Evolutionary conservation across 2,888 invertebrate genomes (phyloP), one percentile per base, ranked within the genome.

Genomic region (Oxycera nigricornis): DNA sequence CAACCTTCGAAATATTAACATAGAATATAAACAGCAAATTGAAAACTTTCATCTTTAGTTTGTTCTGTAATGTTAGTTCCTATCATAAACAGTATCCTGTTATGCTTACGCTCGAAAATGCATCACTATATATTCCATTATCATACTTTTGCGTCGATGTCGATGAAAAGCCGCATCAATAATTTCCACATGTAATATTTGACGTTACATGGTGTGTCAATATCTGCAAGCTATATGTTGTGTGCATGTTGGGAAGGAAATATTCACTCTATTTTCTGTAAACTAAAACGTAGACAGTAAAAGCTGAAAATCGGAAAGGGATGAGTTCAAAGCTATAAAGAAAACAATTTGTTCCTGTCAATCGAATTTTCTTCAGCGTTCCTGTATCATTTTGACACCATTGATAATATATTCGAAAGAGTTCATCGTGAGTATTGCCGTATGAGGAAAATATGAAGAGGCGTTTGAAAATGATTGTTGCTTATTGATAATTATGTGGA

Each of bases 301-400:
- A 62, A 17, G 39, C 22, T 62, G 35, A 31, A 39, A 62, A 39
- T 62, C 62, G 9, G 55, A 52, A 31, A 41, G 26, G 31, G 55
- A 70, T 30, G 50, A 68, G 30, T 30, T 50, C 20, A 50, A 31
- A 11, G 68, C 20, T 68, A 30, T 50, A 72, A 67, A 55, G 55
- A 55, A 65, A 73, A 73, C 73, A 55, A 73, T 73, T 73, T 73
- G 73, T 73, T 73, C 67, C 65, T 73, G 73, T 73, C 73, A 73
- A 73, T 73, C 57, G 65, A 73, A 67, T 67, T 73, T 67, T 67
- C 50, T 73, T 14, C 41, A 59, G 59, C 61, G 72, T 59, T 72
- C 24, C 59, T 41, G 28, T 41, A 59, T 59, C 72, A 72, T 57
- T 72, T 59, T 72, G 72, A 72, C 59, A 59, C 41, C 68, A 55